A percentile compares a stretch with the other conserved stretches of the same genome.
These are phyloP conservation scores for Eretmocerus hayati DNA, from an alignment of 2,888 invertebrate species.

Conservation along the genomic window DNA sequence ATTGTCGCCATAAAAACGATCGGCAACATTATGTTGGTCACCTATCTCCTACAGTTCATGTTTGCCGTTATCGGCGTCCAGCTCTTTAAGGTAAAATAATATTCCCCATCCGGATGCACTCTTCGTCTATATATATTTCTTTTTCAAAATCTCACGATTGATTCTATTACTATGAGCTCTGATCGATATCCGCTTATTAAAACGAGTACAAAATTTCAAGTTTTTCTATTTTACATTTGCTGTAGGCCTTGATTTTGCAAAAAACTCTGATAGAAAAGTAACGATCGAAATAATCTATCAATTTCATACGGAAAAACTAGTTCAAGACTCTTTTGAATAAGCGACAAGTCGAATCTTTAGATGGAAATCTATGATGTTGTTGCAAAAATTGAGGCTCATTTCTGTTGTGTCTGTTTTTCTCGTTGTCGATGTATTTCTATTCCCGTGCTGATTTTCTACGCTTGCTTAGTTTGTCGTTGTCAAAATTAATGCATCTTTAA, in stretches of 20 bases:
- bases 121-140: neutral
- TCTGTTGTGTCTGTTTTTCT: conserved; percentile 5
- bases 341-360: conserved; percentile 9
- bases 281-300: no score
- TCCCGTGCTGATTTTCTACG: conserved; percentile 17
- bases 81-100: conserved; percentile 87
- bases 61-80: conserved; percentile 99
- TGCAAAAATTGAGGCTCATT: conserved; percentile 5
- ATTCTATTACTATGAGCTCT: conserved; percentile 1
- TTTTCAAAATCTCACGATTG: conserved; percentile 5
- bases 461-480: conserved; percentile 20
- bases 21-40: conserved; percentile 99
- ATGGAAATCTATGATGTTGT: neutral
- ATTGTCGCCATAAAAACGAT: conserved; percentile 98
- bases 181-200: neutral
- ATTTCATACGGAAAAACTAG: no score
- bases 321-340: conserved; percentile 12
- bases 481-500: no score
- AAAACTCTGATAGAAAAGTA: no score
- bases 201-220: neutral
- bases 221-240: no score
- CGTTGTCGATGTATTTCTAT: conserved; percentile 8
- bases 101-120: neutral
- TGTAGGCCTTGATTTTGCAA: no score
- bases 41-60: conserved; percentile 99